Base-by-base conservation (phyloP, 1,140 invertebrate species). In the Palaemon carinicauda region DNA sequence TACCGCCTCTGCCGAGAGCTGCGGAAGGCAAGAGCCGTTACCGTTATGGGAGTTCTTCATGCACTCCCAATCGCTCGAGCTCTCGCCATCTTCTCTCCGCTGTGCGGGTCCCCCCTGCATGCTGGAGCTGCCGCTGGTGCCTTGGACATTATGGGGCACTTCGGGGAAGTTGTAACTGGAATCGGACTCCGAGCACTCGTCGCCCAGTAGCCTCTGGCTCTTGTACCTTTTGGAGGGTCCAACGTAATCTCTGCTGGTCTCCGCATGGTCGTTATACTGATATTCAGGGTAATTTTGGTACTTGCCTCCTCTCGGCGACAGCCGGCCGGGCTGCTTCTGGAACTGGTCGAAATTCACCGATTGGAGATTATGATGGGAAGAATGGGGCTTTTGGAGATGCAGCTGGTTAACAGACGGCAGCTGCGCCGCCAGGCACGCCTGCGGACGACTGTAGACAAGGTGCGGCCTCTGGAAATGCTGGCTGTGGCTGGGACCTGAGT, bases 271-370 rank as follows among this genome's bases (percentile, higher is more conserved):
- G 65, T 50, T 74, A 0, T 54, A 3, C 51, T 86, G 84, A 17
- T 86, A 86, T 19, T 86, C 84, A 1, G 84, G 84, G 24, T 86
- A 86, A 54, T 86, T 60, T 41, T 86, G 84, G 41, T 86, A 86
- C 56, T 86, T 86, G 27, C 84, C 84, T 31, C 84, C 84, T 33
- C 84, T 21, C 10, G 84, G 84, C 10, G 84, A 86, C 15, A 86
- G 14, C 75, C 65, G 75, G 24, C n/a, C 52, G 7, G 3, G 56
- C 15, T 50, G 27, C 65, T 86, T 86, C 29, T 79, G 83, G 9
- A 79, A 75, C 24, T 60, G 56, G 50, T 54, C 78, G 41, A 80
- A 86, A 53, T 65, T 80, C 24, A 21, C 27, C 17, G 17, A 74
- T 65, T 41, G 56, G 84, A 14, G 77, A 52, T 33, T 65, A 77